Base-by-base conservation (phyloP, 2,797 vertebrate genomes). In the Acanthiza pusilla region DNA sequence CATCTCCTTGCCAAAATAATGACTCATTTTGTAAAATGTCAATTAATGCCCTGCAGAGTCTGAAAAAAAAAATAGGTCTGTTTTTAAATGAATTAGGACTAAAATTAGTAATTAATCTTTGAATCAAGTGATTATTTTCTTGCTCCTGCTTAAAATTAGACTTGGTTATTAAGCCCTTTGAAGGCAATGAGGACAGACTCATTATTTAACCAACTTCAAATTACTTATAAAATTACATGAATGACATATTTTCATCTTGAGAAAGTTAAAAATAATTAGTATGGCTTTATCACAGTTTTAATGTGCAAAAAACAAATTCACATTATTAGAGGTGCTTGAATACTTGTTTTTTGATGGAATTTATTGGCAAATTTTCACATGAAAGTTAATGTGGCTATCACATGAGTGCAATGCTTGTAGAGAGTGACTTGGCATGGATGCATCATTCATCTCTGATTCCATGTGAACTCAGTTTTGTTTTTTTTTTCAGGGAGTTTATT, bases 121-220 rank as follows among this genome's bases (percentile, higher is more conserved):
- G 85, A 93, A 92, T 65, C 85, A 40, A 93, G 63, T 74, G 63
- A 96, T 91, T 94, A 94, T 94, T 95, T 93, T 95, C 86, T 88
- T 83, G 81, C 96, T 93, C 85, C 92, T 88, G 70, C 86, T 90
- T 96, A 95, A 97, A 97, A 96, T 89, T 74, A 93, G 91, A 93
- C 92, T 95, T 95, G 53, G 84, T 74, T 86, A 71, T 91, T 91
- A 92, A 89, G 85, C 80, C 80, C 87, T 93, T 91, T 38, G 83
- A 93, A 92, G 81, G 83, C 93, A 86, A 43, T 60, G 80, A 40
- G 54, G 62, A 89, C 84, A 93, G 63, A 91, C 75, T 93, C 63
- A 93, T 95, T 91, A 95, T 89, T 95, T 95, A 93, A 96, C 93
- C 93, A 96, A 89, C 76, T 96, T 95, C 87, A 91, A 93, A 96